Evolutionary conservation across 1,140 invertebrate species (phyloP).

Genomic region (Ditylenchus dipsaci): DNA sequence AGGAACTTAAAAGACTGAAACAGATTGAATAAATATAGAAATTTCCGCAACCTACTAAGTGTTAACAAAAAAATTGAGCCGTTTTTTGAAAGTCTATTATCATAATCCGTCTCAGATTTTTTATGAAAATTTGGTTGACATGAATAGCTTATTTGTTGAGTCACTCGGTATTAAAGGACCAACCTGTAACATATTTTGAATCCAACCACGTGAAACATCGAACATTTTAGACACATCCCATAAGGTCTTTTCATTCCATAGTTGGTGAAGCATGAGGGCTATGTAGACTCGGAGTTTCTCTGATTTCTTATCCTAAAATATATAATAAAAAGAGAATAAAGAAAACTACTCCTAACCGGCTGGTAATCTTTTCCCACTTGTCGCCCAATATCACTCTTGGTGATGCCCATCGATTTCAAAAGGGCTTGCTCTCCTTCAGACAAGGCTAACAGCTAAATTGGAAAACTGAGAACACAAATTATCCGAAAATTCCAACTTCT

Average conservation of each 20-base stretch:
- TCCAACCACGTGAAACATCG: constrained; percentile 30
- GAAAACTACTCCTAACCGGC: neutral
- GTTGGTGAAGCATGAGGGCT: constrained; percentile 27
- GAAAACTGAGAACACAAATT: too few relatives aligned
- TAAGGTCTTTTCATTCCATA: constrained; percentile 25
- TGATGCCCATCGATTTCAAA: neutral
- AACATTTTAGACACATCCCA: constrained; percentile 30
- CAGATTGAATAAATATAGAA: too few relatives aligned
- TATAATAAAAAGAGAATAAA: constrained; percentile 7
- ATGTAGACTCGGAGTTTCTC: constrained; percentile 27
- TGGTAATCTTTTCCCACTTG: neutral
- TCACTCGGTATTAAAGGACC: too few relatives aligned
- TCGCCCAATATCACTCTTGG: neutral
- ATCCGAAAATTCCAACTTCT: too few relatives aligned
- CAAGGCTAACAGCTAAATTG: constrained; percentile 6
- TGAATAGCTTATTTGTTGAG: too few relatives aligned
- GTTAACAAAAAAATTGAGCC: too few relatives aligned
- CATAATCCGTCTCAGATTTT: too few relatives aligned
- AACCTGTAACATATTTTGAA: constrained; percentile 22
- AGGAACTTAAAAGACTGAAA: too few relatives aligned
- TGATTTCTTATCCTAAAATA: constrained; percentile 15
- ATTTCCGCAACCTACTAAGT: too few relatives aligned
- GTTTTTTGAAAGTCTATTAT: too few relatives aligned
- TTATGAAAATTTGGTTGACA: too few relatives aligned
- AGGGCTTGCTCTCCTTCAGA: neutral